Evolutionary conservation across 2,113 vertebrate genomes (phyloP).

Genomic region (Fulmarus glacialis): DNA sequence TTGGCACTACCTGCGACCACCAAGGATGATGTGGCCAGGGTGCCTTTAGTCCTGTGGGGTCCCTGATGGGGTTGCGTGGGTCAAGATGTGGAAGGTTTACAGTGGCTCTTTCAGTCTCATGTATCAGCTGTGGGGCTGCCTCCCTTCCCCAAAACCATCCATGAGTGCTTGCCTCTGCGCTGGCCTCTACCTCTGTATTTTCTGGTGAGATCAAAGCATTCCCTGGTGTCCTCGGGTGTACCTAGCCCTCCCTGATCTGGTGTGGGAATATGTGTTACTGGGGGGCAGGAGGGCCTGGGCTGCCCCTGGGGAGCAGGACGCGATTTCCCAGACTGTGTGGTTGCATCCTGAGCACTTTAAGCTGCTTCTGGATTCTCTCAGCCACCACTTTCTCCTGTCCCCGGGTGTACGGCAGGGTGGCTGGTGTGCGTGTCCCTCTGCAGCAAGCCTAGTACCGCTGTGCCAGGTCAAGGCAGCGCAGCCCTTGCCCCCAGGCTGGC

Average conservation of each 20-base stretch:
- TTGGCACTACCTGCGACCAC: neutral
- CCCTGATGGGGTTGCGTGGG: fast-evolving
- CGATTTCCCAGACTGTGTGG: neutral
- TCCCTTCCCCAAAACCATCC: neutral
- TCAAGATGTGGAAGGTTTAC: neutral
- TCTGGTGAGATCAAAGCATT: neutral
- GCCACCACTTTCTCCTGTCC: neutral
- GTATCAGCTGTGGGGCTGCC: neutral
- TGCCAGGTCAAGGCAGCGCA: fast-evolving
- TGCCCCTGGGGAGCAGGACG: neutral
- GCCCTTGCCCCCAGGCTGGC: neutral
- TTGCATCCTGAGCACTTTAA: neutral
- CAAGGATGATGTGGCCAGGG: neutral
- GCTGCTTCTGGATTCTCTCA: neutral
- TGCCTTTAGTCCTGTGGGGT: neutral
- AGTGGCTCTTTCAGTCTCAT: neutral
- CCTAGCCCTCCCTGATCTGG: neutral
- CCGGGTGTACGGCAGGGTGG: fast-evolving
- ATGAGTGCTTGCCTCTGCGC: fast-evolving
- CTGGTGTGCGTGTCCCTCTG: neutral
- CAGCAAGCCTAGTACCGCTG: fast-evolving
- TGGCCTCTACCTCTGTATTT: neutral
- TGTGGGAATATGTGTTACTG: neutral
- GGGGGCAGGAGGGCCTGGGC: neutral
- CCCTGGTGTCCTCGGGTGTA: fast-evolving